Percentiles rank a stretch among this genome's conserved stretches.
Evolutionary conservation across 37 sponge, comb jelly and placozoan genomes (phyloP).

Genomic region (Beroe forskalii): DNA sequence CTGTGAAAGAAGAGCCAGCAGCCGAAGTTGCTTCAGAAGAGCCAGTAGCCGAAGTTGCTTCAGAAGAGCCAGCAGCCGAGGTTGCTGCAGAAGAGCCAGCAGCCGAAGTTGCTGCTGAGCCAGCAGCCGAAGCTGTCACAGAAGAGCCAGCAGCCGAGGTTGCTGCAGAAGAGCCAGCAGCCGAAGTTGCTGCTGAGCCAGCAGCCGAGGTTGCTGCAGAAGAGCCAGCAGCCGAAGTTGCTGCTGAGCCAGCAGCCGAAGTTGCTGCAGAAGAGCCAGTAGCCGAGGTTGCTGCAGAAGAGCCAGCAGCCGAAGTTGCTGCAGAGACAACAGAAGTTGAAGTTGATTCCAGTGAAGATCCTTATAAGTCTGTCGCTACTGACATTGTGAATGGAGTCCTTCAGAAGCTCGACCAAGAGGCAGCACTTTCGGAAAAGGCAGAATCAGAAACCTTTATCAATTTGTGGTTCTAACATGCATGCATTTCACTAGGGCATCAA

Average conservation of each 20-base stretch:
- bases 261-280: conserved; percentile 19
- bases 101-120: neutral
- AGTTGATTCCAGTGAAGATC: neutral
- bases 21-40: neutral
- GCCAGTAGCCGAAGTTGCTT: neutral
- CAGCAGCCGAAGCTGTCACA: neutral
- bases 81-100: neutral
- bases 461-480: no score
- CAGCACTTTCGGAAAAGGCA: neutral
- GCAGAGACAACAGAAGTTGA: neutral
- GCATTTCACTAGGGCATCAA: no score
- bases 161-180: neutral
- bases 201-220: neutral
- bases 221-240: neutral
- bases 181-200: neutral
- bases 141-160: neutral
- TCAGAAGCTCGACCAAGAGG: conserved; percentile 7
- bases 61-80: neutral
- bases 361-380: neutral
- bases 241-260: neutral
- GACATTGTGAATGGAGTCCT: conserved; percentile 21
- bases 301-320: neutral
- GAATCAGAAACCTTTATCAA: neutral
- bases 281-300: neutral
- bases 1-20: neutral